These are phyloP conservation scores for Hydractinia echinata DNA, from an alignment of 30 jellyfish, hydroid and myxozoan species.

Conservation along the genomic window DNA sequence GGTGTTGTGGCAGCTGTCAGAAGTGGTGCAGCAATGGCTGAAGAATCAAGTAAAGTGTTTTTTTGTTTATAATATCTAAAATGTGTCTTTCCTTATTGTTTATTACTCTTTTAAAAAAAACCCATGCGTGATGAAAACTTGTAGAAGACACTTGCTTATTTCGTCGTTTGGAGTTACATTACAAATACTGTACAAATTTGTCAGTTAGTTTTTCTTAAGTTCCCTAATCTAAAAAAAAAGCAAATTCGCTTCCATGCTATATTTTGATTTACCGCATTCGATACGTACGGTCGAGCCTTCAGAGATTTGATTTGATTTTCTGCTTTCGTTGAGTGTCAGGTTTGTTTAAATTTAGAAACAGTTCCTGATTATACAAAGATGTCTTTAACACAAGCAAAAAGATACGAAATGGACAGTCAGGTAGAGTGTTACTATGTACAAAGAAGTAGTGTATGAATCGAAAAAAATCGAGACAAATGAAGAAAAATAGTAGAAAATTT, in stretches of 20 bases:
- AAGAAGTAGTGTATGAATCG: too few relatives aligned
- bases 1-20: slow-evolving; percentile 95
- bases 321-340: neutral
- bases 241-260: neutral
- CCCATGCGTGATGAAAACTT: too few relatives aligned
- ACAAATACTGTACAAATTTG: neutral
- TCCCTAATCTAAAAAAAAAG: neutral
- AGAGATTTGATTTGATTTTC: too few relatives aligned
- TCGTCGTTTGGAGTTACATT: neutral
- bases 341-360: slow-evolving; percentile 51
- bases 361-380: slow-evolving; percentile 89
- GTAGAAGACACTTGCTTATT: neutral
- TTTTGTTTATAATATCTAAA: neutral
- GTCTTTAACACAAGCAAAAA: slow-evolving; percentile 89
- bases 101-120: too few relatives aligned
- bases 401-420: slow-evolving; percentile 97
- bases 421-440: slow-evolving; percentile 21
- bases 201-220: neutral
- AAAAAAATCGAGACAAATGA: too few relatives aligned
- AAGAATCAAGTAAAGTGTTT: slow-evolving; percentile 78
- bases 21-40: slow-evolving; percentile 92
- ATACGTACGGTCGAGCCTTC: too few relatives aligned
- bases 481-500: too few relatives aligned
- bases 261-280: too few relatives aligned
- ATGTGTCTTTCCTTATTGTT: neutral